Percentiles rank a stretch among this genome's conserved stretches.
These are phyloP conservation scores for Pithys albifrons DNA, from an alignment of 2,113 vertebrate species.

Conservation along the genomic window DNA sequence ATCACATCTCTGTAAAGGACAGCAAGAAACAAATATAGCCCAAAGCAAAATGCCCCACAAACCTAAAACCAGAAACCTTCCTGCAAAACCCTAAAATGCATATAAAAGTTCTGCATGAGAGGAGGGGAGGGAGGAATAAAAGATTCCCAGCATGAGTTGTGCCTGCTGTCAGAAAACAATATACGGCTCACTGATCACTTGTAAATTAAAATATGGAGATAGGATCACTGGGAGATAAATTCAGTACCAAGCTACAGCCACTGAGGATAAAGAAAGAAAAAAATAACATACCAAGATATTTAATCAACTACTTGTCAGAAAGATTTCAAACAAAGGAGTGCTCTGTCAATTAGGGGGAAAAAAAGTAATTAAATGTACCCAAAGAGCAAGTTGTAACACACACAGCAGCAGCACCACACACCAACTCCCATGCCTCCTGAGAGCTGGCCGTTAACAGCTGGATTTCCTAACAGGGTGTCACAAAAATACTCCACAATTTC, in stretches of 20 bases:
- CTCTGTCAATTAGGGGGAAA: background rate
- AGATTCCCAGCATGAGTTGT: slow-evolving; percentile 49
- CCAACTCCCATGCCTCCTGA: background rate
- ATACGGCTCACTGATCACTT: slow-evolving; percentile 42
- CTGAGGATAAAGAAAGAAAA: slow-evolving; percentile 1
- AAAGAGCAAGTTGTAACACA: background rate
- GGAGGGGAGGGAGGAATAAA: background rate
- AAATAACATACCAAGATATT: slow-evolving; percentile 9
- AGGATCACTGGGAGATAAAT: slow-evolving; percentile 51
- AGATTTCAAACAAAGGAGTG: slow-evolving; percentile 32
- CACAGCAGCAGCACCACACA: background rate
- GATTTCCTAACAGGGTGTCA: background rate
- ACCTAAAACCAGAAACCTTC: background rate
- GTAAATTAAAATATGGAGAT: slow-evolving; percentile 66
- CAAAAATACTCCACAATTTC: background rate
- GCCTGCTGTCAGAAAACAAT: slow-evolving; percentile 44
- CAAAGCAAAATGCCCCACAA: background rate
- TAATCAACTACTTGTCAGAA: slow-evolving; percentile 37
- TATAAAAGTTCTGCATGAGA: background rate
- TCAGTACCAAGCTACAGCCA: slow-evolving; percentile 30
- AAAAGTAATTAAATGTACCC: slow-evolving; percentile 6
- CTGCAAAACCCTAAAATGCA: slow-evolving; percentile 19
- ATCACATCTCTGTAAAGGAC: background rate
- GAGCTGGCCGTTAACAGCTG: background rate
- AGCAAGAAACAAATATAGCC: background rate